Conservation (phyloP, 2,113 vertebrate genomes). For the Pica pica region DNA sequence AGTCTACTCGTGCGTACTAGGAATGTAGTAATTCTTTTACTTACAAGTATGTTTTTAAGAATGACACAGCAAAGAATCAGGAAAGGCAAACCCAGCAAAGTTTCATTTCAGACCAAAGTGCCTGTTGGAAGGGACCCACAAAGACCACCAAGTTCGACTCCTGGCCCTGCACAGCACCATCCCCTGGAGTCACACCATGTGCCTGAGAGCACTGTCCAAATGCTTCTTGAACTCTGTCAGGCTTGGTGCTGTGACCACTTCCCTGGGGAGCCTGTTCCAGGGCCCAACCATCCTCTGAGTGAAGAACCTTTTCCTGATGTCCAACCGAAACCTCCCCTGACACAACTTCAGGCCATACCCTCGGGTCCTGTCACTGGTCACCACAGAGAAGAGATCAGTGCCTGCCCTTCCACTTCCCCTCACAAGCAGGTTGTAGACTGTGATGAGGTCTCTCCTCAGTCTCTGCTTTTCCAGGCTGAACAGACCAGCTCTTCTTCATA, state of each 20-base stretch:
- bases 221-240: background rate
- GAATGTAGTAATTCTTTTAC: background rate
- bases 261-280: background rate
- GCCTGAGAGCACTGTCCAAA: background rate
- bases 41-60: background rate
- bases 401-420: accelerated
- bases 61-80: background rate
- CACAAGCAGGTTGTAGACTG: background rate
- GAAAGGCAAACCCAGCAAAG: background rate
- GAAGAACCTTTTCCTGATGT: background rate
- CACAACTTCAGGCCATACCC: background rate
- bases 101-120: background rate
- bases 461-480: background rate
- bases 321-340: background rate
- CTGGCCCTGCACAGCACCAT: too few relatives aligned
- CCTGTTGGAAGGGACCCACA: background rate
- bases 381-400: background rate
- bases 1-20: background rate
- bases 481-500: background rate
- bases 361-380: background rate
- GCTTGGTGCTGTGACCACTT: background rate
- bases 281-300: background rate
- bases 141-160: background rate
- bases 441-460: background rate
- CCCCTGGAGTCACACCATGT: too few relatives aligned